These are phyloP conservation scores for Ganaspis sp. DNA, from an alignment of 1,140 invertebrate species.

Conservation along the genomic window DNA sequence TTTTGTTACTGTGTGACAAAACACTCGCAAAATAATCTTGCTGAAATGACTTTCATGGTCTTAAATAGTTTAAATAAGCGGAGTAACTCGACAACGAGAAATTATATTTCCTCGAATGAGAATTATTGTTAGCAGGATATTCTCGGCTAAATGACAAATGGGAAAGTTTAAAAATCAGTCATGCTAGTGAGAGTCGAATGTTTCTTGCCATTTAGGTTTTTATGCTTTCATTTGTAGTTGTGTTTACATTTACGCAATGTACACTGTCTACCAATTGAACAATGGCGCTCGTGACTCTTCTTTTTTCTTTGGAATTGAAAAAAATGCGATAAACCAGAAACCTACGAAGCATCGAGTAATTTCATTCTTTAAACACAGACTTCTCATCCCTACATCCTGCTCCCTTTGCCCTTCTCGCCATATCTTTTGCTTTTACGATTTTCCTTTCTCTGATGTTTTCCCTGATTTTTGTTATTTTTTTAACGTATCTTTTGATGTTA, in stretches of 20 bases:
- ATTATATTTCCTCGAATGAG: slow-evolving; percentile 45
- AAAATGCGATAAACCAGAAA: slow-evolving; percentile 44
- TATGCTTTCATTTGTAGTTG: slow-evolving; percentile 32
- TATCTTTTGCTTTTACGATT: neutral
- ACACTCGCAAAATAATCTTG: neutral
- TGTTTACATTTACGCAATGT: slow-evolving; percentile 21
- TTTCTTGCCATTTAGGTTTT: slow-evolving; percentile 43
- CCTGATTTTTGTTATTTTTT: neutral
- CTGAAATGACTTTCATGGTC: neutral
- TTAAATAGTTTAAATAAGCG: slow-evolving; percentile 39
- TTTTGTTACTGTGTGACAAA: neutral
- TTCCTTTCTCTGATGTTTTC: neutral
- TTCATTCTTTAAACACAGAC: slow-evolving; percentile 51
- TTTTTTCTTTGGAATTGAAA: slow-evolving; percentile 34
- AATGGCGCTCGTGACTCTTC: neutral
- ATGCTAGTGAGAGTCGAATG: slow-evolving; percentile 31
- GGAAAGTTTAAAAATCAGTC: slow-evolving; percentile 55
- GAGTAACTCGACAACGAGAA: slow-evolving; percentile 39
- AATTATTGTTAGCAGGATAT: slow-evolving; percentile 31
- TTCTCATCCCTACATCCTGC: slow-evolving; percentile 2
- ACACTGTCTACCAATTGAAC: neutral
- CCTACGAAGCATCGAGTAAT: slow-evolving; percentile 48
- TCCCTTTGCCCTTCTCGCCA: neutral
- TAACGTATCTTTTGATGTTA: slow-evolving; percentile 8
- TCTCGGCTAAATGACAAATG: slow-evolving; percentile 41